Evolutionary conservation across 92 coral and sea anemone genomes (phyloP), one percentile per base, ranked within the genome.

Genomic region (Bergia puertoricense): DNA sequence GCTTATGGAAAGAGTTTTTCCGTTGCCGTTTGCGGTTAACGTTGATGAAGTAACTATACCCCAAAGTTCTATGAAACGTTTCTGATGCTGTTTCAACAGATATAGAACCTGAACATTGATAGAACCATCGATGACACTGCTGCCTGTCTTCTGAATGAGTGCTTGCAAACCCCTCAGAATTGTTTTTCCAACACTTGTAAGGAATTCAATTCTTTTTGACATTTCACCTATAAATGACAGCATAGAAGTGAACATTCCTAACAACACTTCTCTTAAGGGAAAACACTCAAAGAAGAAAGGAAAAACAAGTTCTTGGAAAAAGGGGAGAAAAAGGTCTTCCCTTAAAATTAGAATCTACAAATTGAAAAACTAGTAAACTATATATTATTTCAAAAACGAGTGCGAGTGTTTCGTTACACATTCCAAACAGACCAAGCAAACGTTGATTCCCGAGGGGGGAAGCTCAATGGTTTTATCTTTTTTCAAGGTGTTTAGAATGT

Each of bases 61-160:
- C 71, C 69, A 80, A 38, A 80, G 69, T 41, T 80, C 85, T 23
- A 57, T 22, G 36, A 80, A 80, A 15, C 85, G 85, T 39, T 56
- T 56, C n/a, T 15, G 72, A 36, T 80, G 73, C 22, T 80, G 45
- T 56, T 54, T 80, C 45, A 80, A 37, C 42, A 54, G 72, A 3
- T 54, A 1, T 23, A 80, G 72, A 1, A 39, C 43, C 85, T 59
- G n/a, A 41, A 80, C 48, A 36, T 80, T 48, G 51, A 80, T 22
- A 15, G 85, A 80, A 10, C 85, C 85, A 54, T 16, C 30, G 15
- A 57, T 36, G 72, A 80, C 44, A 80, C 72, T 80, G 20, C n/a
- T 39, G 16, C 50, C 85, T 18, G 51, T 23, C 43, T 5, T 46
- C 51, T 18, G 44, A 11, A 41, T 57, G 22, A 37, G 69, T 20